phyloP scores from a whole-genome alignment of 2,888 invertebrate species.

The Taphrorychus bicolor region DNA sequence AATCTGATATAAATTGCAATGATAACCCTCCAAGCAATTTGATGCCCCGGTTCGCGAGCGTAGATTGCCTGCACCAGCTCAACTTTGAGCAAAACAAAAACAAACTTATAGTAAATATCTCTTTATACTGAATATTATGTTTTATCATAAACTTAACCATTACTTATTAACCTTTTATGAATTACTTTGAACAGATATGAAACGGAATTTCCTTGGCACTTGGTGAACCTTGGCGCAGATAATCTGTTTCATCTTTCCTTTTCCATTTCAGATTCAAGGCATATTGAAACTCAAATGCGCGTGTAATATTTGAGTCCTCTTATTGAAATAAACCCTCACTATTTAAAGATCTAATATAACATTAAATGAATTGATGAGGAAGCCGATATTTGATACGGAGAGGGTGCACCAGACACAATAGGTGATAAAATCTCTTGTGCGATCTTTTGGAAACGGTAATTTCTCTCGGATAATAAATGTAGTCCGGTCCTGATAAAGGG shows the following conservation, averaged over 20 bases:
- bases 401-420: background rate
- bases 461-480: background rate
- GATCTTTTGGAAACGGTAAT: too few relatives aligned
- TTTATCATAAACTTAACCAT: too few relatives aligned
- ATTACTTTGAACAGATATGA: too few relatives aligned
- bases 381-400: slow-evolving; percentile 9
- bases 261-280: slow-evolving; percentile 41
- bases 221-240: slow-evolving; percentile 18
- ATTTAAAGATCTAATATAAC: slow-evolving; percentile 42
- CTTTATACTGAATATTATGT: too few relatives aligned
- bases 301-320: slow-evolving; percentile 49
- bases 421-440: slow-evolving; percentile 1
- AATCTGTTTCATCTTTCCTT: background rate
- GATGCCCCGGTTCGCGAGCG: background rate
- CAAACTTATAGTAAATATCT: too few relatives aligned
- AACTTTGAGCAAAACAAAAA: too few relatives aligned
- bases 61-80: background rate
- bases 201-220: too few relatives aligned
- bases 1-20: slow-evolving; percentile 59
- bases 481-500: background rate
- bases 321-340: slow-evolving; percentile 42
- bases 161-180: too few relatives aligned
- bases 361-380: slow-evolving; percentile 27
- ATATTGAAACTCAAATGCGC: slow-evolving; percentile 52
- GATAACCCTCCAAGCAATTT: slow-evolving; percentile 51